Evolutionary conservation across 2,888 invertebrate species (phyloP), one percentile per base, ranked within the genome.

Genomic region (Perdita meconis): DNA sequence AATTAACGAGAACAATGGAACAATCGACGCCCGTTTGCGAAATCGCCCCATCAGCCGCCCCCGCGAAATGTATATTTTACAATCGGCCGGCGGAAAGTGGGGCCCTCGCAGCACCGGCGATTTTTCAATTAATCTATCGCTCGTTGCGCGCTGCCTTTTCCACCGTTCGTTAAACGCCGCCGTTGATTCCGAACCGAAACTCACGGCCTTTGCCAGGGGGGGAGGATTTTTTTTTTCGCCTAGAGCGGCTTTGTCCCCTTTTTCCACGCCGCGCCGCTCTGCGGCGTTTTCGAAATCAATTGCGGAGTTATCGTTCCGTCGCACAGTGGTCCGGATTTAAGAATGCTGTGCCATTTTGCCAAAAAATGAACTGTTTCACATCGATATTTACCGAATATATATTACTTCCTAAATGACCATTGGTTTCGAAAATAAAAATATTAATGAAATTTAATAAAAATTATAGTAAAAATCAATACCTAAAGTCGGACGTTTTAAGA

Each of bases 121-220:
- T 73, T 73, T 73, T 69, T 73, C 72, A 73, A 69, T 73, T 69
- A 73, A 73, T 73, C 70, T 22, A 40, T 73, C 72, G 38, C 44
- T 44, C 55, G 40, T 60, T 60, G 53, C 70, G 10, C 60, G 38
- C 30, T 30, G 44, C 38, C 42, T 64, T 47, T 60, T 34, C 22
- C 44, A 24, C 16, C 36, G 68, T 36, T 60, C 59, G 72, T 72
- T 68, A 60, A 72, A 72, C 60, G 60, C 8, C 38, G 16, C 30
- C 38, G 13, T 34, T 19, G 19, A n/a, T 30, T 22, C 36, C 19
- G 26, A 34, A 22, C 12, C 19, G 57, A 68, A 59, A 55, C 42
- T 13, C 42, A n/a, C 16, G 34, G 34, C 34, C 36, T 34, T 2
- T 10, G 30, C 30, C n/a, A n/a, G n/a, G n/a, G n/a, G n/a, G n/a